Evolutionary conservation across 2,888 invertebrate genomes (phyloP), one percentile per base, ranked within the genome.

Genomic region (Eumacrocentrus americanus): DNA sequence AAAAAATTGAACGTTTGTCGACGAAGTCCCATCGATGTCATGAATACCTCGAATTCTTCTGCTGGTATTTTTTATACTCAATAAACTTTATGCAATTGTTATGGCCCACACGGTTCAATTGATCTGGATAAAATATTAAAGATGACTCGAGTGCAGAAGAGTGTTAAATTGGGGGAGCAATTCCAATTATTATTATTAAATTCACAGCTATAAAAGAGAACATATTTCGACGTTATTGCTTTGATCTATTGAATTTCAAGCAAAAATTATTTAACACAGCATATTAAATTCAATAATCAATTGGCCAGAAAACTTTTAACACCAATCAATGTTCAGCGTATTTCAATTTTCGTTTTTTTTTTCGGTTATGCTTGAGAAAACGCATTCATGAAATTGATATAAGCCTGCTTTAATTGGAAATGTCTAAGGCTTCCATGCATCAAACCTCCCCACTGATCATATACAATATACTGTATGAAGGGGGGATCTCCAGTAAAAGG

Each of bases 351-450:
- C 9, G 42, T 18, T 42, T 42, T 12, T 18, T 35, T 20, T 18
- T 51, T 35, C 35, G 54, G 67, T 67, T 58, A 63, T 62, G 64
- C 68, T 64, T 67, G 60, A 64, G 58, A 55, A 65, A 64, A 56
- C 60, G 40, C 66, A 73, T 70, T 67, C 60, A 69, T 61, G 22
- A 52, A 66, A 70, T 64, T 61, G 69, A 69, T 74, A 73, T n/a
- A n/a, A 77, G 70, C 62, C 66, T 50, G 57, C 63, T 77, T 76
- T 77, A 77, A 79, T 79, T 77, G 70, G 67, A 72, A 71, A 67
- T 65, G 67, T 62, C 60, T 57, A 34, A 48, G 65, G 68, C 67
- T 72, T 68, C 67, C 12, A 44, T 34, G 58, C 62, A 65, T 63
- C 50, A 57, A 54, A 59, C 48, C 29, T 62, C 55, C 67, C 53